These are phyloP conservation scores for Phymatocera aterrima DNA, from an alignment of 2,888 invertebrate genomes.

Conservation along the genomic window DNA sequence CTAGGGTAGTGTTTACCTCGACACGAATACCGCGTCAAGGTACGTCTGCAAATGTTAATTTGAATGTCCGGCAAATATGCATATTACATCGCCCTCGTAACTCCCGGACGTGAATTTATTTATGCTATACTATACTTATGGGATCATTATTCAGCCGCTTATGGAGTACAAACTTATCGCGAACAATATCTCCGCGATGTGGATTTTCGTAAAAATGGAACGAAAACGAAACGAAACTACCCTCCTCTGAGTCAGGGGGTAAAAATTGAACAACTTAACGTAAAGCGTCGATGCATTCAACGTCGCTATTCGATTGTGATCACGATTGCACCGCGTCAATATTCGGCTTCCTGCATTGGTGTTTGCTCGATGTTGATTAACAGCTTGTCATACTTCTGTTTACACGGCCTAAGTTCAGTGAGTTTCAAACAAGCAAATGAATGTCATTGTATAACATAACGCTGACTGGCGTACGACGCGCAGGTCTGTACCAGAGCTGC, in stretches of 20 bases:
- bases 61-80: constrained; percentile 38
- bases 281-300: no score
- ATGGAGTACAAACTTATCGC: background rate
- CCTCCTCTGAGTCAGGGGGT: no score
- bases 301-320: no score
- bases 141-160: constrained; percentile 9
- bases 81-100: constrained; percentile 36
- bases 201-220: background rate
- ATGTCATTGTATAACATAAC: background rate
- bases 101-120: constrained; percentile 28
- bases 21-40: constrained; percentile 42
- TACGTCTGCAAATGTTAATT: constrained; percentile 42
- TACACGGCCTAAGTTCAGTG: background rate
- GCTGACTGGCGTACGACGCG: background rate
- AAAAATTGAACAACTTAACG: no score
- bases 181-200: background rate
- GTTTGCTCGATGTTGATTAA: constrained; percentile 6
- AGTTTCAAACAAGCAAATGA: background rate
- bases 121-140: background rate
- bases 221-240: no score
- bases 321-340: background rate
- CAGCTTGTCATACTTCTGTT: background rate
- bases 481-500: background rate
- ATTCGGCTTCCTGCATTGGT: background rate
- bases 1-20: constrained; percentile 19